Evolutionary conservation across 1,140 invertebrate genomes (phyloP).

Genomic region (Megalonaias nervosa): DNA sequence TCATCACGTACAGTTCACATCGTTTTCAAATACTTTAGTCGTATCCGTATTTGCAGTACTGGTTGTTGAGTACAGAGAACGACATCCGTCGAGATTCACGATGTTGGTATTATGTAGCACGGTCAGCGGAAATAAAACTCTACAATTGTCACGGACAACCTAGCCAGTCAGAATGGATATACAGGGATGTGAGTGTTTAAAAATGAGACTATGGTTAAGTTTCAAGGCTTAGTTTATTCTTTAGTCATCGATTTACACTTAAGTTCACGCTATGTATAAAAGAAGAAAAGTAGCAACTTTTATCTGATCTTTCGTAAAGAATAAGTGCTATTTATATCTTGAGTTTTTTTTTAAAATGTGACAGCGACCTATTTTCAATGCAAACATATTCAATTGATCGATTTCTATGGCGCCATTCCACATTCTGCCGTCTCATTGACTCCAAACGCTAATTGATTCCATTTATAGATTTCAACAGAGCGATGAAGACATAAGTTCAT

Average conservation of each 20-base stretch:
- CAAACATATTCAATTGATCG: too few relatives aligned
- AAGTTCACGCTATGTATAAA: background rate
- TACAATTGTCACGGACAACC: conserved; percentile 20
- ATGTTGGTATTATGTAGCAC: conserved; percentile 20
- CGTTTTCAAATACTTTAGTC: too few relatives aligned
- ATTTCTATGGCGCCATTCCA: background rate
- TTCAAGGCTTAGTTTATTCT: background rate
- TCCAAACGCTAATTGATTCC: background rate
- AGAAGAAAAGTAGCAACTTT: too few relatives aligned
- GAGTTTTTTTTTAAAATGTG: too few relatives aligned
- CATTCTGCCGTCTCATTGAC: background rate
- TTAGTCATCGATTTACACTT: background rate
- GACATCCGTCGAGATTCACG: conserved; percentile 27
- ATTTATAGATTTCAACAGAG: background rate
- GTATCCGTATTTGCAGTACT: conserved; percentile 15
- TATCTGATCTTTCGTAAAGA: too few relatives aligned
- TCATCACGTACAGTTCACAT: too few relatives aligned
- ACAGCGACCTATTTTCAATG: too few relatives aligned
- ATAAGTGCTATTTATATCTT: too few relatives aligned
- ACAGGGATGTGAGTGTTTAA: conserved; percentile 15
- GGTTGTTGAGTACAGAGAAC: conserved; percentile 20
- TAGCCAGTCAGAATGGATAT: conserved; percentile 20
- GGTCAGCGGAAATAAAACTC: conserved; percentile 2
- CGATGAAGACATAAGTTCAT: background rate
- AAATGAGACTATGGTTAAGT: background rate